Evolutionary conservation across 1,140 invertebrate species (phyloP), one percentile per base, ranked within the genome.

Genomic region (Sycobia sp.): DNA sequence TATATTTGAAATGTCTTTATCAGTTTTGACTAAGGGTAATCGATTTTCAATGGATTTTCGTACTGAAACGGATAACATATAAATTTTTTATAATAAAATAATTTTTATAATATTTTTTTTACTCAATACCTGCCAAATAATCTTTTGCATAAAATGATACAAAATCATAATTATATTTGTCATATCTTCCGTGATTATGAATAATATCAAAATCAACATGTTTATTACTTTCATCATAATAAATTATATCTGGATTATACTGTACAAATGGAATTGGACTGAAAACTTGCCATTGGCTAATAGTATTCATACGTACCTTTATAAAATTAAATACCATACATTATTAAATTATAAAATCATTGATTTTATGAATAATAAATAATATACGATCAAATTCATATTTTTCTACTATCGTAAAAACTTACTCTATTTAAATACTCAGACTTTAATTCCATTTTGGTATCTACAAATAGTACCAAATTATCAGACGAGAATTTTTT

Each of bases 261-360:
- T 89, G 88, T 47, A 86, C 84, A 74, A 93, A 95, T n/a, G 91
- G 91, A 38, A 93, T 88, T 22, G 93, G 89, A 68, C 88, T 88
- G 76, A 89, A 95, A 65, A 93, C 85, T 84, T 95, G 93, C 74
- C 87, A 89, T 56, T 88, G 87, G 49, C 78, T 79, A 56, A 95
- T 92, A 4, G 91, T 94, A 76, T 94, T 94, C 90, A 95, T 94
- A 57, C 91, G 84, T 9, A 92, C 88, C 86, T 91, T 76, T 44
- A 56, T 57, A 41, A 63, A 5, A 67, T 54, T 54, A 44, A 55
- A 55, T 7, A 59, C 59, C 54, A 44, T 41, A 54, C 50, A 59
- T 53, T 47, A 13, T 63, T 53, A 49, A 64, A 25, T 41, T 27
- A 56, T 43, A 57, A 32, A 53, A 51, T 61, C 29, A 66, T 56